Evolutionary conservation across 2,797 vertebrate genomes (phyloP).

Genomic region (Poeciliopsis infans): DNA sequence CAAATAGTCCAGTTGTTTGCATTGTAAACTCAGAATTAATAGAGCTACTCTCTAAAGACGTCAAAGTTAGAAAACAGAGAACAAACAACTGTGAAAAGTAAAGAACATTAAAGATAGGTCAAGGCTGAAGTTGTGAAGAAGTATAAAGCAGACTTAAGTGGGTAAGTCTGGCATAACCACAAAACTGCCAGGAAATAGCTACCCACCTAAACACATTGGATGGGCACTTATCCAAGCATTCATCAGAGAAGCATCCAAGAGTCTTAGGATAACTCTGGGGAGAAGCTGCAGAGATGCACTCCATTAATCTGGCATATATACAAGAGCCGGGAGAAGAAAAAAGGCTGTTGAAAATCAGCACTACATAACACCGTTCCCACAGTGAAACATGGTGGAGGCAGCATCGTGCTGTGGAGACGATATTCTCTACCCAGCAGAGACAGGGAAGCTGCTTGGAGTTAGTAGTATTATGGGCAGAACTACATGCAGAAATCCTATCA

Average conservation of each 20-base stretch:
- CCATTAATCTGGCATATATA: neutral
- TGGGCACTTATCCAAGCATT: neutral
- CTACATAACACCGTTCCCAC: neutral
- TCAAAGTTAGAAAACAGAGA: neutral
- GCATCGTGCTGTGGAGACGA: neutral
- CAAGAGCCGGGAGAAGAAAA: neutral
- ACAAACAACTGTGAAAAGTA: neutral
- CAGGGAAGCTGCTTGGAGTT: neutral
- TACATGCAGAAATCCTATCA: neutral
- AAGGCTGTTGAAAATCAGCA: neutral
- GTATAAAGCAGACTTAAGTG: neutral
- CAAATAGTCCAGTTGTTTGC: neutral
- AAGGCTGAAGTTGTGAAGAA: neutral
- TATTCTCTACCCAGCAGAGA: neutral
- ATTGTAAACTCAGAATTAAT: neutral
- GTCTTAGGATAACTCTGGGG: neutral
- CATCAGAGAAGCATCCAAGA: neutral
- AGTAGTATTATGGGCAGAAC: neutral
- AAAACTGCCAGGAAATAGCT: neutral
- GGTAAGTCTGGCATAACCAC: neutral
- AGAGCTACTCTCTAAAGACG: neutral
- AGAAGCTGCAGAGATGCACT: neutral
- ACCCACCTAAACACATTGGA: neutral
- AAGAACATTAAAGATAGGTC: neutral
- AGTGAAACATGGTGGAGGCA: neutral